Evolutionary conservation across 2,888 invertebrate species (phyloP).

Genomic region (Apamea sordens): DNA sequence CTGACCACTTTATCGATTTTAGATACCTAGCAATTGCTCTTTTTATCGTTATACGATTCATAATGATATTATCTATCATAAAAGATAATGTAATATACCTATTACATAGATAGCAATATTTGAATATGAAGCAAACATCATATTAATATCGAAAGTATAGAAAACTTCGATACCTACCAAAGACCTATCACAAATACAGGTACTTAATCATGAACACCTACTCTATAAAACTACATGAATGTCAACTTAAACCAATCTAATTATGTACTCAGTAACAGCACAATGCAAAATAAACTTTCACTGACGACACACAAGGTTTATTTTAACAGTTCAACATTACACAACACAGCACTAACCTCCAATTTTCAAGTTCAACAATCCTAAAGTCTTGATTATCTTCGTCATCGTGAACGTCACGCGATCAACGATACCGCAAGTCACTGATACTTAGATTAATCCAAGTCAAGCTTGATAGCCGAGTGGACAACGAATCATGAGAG

Average conservation of each 20-base stretch:
- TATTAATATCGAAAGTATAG: not conserved
- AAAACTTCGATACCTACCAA: not conserved
- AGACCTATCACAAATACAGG: constrained; percentile 2
- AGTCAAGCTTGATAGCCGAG: not conserved
- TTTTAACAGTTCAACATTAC: constrained; percentile 23
- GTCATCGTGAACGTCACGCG: constrained; percentile 70
- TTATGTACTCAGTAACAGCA: not conserved
- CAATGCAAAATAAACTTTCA: constrained; percentile 35
- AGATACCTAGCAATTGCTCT: not conserved
- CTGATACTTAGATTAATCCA: constrained; percentile 5
- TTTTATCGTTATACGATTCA: constrained; percentile 15
- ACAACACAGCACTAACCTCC: constrained; percentile 76
- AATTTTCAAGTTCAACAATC: constrained; percentile 74
- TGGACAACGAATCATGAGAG: constrained; percentile 13
- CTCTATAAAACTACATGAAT: not conserved
- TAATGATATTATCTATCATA: constrained; percentile 11
- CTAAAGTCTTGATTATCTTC: constrained; percentile 69
- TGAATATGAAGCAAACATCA: constrained; percentile 4
- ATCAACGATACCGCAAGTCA: constrained; percentile 38
- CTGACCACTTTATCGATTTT: constrained; percentile 7
- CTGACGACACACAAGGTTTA: constrained; percentile 29
- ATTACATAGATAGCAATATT: constrained; percentile 14
- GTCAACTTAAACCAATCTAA: not conserved
- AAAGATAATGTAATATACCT: constrained; percentile 25
- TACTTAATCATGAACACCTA: not conserved